Percentiles rank a stretch among this genome's conserved stretches.
phyloP scores from a whole-genome alignment of 2,113 vertebrate genomes.

The Bombycilla garrulus region DNA sequence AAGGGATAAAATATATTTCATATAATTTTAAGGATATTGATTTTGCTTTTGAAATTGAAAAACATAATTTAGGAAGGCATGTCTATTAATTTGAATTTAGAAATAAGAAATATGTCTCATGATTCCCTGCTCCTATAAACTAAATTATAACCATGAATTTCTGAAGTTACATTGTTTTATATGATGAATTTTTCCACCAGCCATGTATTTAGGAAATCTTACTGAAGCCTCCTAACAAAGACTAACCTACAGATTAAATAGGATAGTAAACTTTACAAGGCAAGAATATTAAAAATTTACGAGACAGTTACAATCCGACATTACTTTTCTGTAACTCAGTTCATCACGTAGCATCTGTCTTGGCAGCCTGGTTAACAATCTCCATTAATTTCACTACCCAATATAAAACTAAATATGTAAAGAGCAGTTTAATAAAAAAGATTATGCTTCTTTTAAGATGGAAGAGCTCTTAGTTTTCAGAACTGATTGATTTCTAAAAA shows the following conservation, averaged over 20 bases:
- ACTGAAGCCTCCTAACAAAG: not conserved
- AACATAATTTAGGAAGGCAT: not conserved
- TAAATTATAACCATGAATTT: conserved; percentile 19
- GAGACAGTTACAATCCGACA: not conserved
- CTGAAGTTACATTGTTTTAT: not conserved
- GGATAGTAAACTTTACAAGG: not conserved
- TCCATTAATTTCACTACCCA: not conserved
- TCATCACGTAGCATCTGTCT: not conserved
- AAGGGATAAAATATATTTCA: not conserved
- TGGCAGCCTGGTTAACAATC: not conserved
- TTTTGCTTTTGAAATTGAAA: not conserved
- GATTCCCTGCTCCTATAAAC: not conserved
- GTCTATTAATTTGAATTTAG: conserved; percentile 15
- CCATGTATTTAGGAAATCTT: not conserved
- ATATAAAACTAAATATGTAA: not conserved
- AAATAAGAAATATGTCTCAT: not conserved
- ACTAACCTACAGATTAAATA: conserved; percentile 1
- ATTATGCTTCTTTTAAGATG: not conserved
- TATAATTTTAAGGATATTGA: not conserved
- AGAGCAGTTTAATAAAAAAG: not conserved
- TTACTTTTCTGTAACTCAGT: conserved; percentile 12
- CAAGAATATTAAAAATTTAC: conserved; percentile 32
- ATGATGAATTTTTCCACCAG: not conserved
- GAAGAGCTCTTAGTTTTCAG: not conserved
- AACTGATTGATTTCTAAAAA: not conserved